A percentile compares a stretch with the other conserved stretches of the same genome.
These are phyloP conservation scores for Chloropsis cyanopogon DNA, from an alignment of 2,113 vertebrate genomes.

Conservation along the genomic window DNA sequence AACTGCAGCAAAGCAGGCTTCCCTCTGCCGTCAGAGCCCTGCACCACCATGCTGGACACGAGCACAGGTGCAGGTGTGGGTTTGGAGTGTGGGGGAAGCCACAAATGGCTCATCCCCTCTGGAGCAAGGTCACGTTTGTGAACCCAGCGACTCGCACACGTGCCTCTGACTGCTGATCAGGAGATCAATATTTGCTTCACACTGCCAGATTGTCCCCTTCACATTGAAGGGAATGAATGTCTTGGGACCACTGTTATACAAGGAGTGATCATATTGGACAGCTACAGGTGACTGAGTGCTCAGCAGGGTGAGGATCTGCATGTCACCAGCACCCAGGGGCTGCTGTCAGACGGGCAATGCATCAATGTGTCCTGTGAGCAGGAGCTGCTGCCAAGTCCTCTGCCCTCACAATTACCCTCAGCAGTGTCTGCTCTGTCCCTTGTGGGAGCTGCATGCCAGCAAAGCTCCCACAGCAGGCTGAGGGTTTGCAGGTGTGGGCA, in stretches of 20 bases:
- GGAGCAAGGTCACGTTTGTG: neutral
- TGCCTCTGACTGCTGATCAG: neutral
- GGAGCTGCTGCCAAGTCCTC: neutral
- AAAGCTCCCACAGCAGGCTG: neutral
- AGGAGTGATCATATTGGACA: neutral
- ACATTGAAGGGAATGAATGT: neutral
- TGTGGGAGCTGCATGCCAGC: neutral
- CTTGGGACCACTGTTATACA: neutral
- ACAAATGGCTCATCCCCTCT: neutral
- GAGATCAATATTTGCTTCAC: neutral
- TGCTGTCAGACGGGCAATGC: neutral
- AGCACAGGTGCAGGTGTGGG: neutral
- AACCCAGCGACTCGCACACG: neutral
- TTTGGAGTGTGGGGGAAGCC: neutral
- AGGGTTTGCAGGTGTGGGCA: neutral
- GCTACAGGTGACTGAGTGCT: neutral
- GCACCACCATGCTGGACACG: fast-evolving
- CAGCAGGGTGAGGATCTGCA: neutral
- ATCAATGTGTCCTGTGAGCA: neutral
- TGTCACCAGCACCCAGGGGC: neutral
- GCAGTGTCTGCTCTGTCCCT: neutral
- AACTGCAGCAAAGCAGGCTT: neutral
- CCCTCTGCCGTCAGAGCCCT: neutral
- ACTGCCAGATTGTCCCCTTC: neutral
- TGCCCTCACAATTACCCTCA: neutral